Evolutionary conservation across 2,888 invertebrate genomes (phyloP), one percentile per base, ranked within the genome.

Genomic region (Lapara coniferarum): DNA sequence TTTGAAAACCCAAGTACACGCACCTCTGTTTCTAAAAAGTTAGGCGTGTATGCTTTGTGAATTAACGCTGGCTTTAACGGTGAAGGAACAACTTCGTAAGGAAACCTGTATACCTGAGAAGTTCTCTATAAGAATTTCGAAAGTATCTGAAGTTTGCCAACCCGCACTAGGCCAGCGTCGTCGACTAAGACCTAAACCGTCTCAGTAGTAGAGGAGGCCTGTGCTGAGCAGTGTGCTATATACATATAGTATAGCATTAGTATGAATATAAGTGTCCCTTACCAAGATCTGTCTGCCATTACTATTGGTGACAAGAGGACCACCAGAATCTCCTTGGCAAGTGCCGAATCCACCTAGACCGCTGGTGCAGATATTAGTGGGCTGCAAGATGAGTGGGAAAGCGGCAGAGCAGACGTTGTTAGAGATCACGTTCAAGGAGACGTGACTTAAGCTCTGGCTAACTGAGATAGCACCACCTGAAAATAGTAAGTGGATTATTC

Each of bases 301-400:
- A 0, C 78, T 83, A 8, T 13, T 66, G 7, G 83, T 70, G 3
- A 78, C 75, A 6, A 90, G 83, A 37, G 90, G 90, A 14, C 90
- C 89, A 30, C 90, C 90, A 19, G 89, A 90, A 74, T 90, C 89
- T 8, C 90, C 89, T 0, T 72, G 44, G 74, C 90, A 90, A 5
- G 82, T 80, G 49, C 83, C 76, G 12, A 70, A 69, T 13, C 80
- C 80, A 6, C 81, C 81, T 5, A 74, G 8, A 0, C 86, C 85
- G 68, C 83, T 85, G 69, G 84, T 85, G 74, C 87, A 90, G 69
- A 90, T 80, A 77, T 89, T 87, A 66, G 77, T 73, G 19, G 71
- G 14, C 10, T 81, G 84, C 12, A 89, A 0, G 37, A 80, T 56
- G 0, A 77, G 0, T 0, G 84, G 84, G 77, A 82, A 88, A 3